Evolutionary conservation across 2,888 invertebrate genomes (phyloP).

Genomic region (Hirudinaria manillensis): DNA sequence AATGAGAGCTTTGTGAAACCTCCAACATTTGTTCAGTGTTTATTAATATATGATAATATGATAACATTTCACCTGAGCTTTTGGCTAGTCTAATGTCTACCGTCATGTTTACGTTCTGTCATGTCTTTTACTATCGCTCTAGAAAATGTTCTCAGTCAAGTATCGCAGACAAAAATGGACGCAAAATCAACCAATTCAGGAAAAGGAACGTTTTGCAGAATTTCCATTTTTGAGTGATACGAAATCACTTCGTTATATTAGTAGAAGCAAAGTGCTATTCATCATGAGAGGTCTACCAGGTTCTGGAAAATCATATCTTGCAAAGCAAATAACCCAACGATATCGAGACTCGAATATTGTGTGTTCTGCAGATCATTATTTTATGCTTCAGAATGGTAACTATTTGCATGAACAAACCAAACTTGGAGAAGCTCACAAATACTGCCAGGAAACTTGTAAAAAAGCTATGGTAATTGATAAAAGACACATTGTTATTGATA

Average conservation of each 20-base stretch:
- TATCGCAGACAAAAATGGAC: too few relatives aligned
- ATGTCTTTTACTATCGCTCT: too few relatives aligned
- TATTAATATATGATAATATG: too few relatives aligned
- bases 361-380: conserved; percentile 53
- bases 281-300: conserved; percentile 54
- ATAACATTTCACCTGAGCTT: too few relatives aligned
- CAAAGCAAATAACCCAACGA: conserved; percentile 41
- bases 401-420: conserved; percentile 44
- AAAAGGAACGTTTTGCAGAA: background rate
- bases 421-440: conserved; percentile 48
- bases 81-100: too few relatives aligned
- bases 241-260: conserved; percentile 26
- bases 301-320: conserved; percentile 52
- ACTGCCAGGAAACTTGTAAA: conserved; percentile 46
- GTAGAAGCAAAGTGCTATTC: conserved; percentile 46
- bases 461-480: conserved; percentile 42
- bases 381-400: conserved; percentile 42
- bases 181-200: too few relatives aligned
- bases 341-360: conserved; percentile 44
- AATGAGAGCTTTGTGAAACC: too few relatives aligned
- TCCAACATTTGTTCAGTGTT: too few relatives aligned
- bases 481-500: conserved; percentile 51
- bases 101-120: too few relatives aligned
- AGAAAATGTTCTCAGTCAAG: too few relatives aligned
- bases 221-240: conserved; percentile 29